A percentile compares a stretch with the other conserved stretches of the same genome.
Evolutionary conservation across 2,113 vertebrate species (phyloP).

Genomic region (Mionectes macconnelli): DNA sequence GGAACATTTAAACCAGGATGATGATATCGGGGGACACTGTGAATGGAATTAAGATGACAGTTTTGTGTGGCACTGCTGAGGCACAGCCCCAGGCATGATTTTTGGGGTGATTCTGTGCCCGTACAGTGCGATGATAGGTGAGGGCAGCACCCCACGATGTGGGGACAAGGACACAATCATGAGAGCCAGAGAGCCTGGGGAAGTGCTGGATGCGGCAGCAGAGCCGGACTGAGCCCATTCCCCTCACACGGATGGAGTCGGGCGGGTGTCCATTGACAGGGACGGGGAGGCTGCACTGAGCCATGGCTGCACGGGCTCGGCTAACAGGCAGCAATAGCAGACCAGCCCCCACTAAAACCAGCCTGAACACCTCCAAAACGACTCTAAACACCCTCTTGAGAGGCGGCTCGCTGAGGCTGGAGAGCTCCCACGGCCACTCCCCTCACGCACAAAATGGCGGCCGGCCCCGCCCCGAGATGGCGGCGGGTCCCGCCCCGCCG

Average conservation of each 20-base stretch:
- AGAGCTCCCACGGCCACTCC: fast-evolving
- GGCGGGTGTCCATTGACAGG: background rate
- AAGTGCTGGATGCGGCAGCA: background rate
- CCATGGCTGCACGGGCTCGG: fast-evolving
- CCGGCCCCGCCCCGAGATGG: background rate
- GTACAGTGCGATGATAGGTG: fast-evolving
- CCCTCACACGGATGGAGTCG: fast-evolving
- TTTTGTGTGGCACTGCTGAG: background rate
- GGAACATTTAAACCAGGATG: background rate
- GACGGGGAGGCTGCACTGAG: too few relatives aligned
- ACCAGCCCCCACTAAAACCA: fast-evolving
- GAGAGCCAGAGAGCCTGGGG: background rate
- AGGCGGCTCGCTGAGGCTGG: fast-evolving
- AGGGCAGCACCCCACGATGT: fast-evolving
- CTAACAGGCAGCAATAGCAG: fast-evolving
- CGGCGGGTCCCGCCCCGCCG: background rate
- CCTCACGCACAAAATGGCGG: background rate
- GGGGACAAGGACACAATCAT: fast-evolving
- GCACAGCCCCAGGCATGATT: fast-evolving
- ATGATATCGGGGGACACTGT: fast-evolving
- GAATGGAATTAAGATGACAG: fast-evolving
- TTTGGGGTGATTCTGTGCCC: fast-evolving
- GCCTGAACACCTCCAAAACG: fast-evolving
- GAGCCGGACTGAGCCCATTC: fast-evolving
- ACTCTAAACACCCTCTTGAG: fast-evolving